phyloP scores from a whole-genome alignment of 2,113 vertebrate species.

The Myotis yumanensis region DNA sequence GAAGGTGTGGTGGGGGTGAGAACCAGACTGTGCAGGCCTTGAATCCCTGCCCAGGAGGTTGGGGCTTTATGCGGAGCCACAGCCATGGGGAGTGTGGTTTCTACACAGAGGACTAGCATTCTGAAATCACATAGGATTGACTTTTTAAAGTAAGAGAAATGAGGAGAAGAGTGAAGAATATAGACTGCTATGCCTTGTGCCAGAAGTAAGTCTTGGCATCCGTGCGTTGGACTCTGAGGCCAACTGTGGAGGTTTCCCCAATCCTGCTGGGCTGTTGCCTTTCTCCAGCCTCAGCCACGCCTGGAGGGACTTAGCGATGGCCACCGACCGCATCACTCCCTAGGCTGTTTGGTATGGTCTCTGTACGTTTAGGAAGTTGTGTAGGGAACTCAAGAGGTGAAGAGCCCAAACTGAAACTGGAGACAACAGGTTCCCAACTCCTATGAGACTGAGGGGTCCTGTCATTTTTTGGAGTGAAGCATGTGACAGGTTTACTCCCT shows the following conservation, averaged over 20 bases:
- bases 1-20: background rate
- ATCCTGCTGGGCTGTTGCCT: fast-evolving
- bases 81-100: background rate
- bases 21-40: background rate
- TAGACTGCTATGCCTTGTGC: background rate
- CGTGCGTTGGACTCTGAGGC: conserved; percentile 26
- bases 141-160: conserved; percentile 46
- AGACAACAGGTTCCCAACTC: background rate
- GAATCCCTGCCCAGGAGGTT: background rate
- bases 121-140: background rate
- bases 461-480: background rate
- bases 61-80: background rate
- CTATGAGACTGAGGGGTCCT: background rate
- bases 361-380: background rate
- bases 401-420: background rate
- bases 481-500: background rate
- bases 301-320: conserved; percentile 50
- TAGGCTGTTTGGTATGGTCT: background rate
- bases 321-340: conserved; percentile 23
- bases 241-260: conserved; percentile 45
- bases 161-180: conserved; percentile 16
- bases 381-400: background rate
- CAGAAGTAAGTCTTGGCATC: background rate
- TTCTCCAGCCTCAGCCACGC: background rate
- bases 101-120: background rate